phyloP scores from a whole-genome alignment of 2,797 vertebrate genomes.

The Pristis pectinata region DNA sequence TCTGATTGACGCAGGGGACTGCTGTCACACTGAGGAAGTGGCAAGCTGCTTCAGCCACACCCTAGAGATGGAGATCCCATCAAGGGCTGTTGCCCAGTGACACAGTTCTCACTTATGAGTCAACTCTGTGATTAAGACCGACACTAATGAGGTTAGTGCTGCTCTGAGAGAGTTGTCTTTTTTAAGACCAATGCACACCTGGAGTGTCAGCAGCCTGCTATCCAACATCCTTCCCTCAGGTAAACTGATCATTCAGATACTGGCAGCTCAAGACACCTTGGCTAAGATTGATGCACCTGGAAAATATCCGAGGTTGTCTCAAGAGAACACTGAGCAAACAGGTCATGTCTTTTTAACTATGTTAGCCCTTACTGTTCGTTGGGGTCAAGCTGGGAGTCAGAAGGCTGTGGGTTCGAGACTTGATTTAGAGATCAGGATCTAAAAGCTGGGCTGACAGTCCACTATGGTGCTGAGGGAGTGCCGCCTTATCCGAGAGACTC shows the following conservation, averaged over 20 bases:
- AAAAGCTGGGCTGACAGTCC: too few relatives aligned
- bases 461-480: too few relatives aligned
- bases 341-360: background rate
- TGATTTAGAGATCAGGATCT: too few relatives aligned
- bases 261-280: background rate
- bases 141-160: background rate
- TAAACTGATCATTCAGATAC: background rate
- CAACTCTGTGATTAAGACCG: background rate
- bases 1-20: background rate
- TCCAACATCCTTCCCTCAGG: background rate
- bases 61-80: background rate
- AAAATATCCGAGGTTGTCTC: background rate
- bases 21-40: background rate
- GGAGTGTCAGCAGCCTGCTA: background rate
- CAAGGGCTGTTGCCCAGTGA: background rate
- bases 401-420: too few relatives aligned
- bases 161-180: background rate
- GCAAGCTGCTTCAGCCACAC: too few relatives aligned
- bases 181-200: background rate
- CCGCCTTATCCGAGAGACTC: too few relatives aligned
- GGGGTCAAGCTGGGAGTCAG: background rate
- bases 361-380: background rate
- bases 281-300: too few relatives aligned
- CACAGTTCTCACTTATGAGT: background rate
- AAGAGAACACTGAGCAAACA: background rate